These are phyloP conservation scores for Streblospio benedicti DNA, from an alignment of 1,140 invertebrate genomes.

Conservation along the genomic window DNA sequence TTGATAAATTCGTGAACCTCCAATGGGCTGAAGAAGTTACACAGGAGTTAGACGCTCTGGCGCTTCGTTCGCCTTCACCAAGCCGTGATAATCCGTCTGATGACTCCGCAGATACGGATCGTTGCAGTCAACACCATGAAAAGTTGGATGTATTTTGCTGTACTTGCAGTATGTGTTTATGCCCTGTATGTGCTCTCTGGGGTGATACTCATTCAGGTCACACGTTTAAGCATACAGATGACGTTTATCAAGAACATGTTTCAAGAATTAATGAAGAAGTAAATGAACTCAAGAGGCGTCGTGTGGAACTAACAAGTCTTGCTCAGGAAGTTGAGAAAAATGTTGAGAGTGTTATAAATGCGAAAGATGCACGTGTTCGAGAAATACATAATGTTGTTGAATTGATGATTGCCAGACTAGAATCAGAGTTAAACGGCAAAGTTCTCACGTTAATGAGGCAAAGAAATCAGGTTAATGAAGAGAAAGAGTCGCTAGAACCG, in stretches of 20 bases:
- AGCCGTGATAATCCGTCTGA: slow-evolving; percentile 46
- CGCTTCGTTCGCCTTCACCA: slow-evolving; percentile 44
- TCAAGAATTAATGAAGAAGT: slow-evolving; percentile 77
- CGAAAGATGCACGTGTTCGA: slow-evolving; percentile 81
- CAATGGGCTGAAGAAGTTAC: slow-evolving; percentile 92
- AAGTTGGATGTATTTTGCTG: slow-evolving; percentile 86
- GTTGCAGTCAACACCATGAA: slow-evolving; percentile 72
- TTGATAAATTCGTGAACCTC: slow-evolving; percentile 87
- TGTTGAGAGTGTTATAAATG: slow-evolving; percentile 77
- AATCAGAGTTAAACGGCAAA: slow-evolving; percentile 82
- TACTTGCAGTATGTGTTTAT: slow-evolving; percentile 81
- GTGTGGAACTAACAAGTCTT: slow-evolving; percentile 75
- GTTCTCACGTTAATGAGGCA: slow-evolving; percentile 79
- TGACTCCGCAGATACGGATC: too few relatives aligned
- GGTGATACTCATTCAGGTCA: slow-evolving; percentile 81
- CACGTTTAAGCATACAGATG: slow-evolving; percentile 81
- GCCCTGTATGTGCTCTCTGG: slow-evolving; percentile 89
- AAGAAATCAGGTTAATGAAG: slow-evolving; percentile 71
- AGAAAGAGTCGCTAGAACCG: slow-evolving; percentile 74
- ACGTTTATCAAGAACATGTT: slow-evolving; percentile 81
- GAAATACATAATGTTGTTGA: slow-evolving; percentile 89
- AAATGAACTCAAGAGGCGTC: slow-evolving; percentile 64
- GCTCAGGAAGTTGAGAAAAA: slow-evolving; percentile 86
- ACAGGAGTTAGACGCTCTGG: slow-evolving; percentile 78
- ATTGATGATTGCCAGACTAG: slow-evolving; percentile 80